Evolutionary conservation across 2,888 invertebrate genomes (phyloP).

Genomic region (Apodemia zela): DNA sequence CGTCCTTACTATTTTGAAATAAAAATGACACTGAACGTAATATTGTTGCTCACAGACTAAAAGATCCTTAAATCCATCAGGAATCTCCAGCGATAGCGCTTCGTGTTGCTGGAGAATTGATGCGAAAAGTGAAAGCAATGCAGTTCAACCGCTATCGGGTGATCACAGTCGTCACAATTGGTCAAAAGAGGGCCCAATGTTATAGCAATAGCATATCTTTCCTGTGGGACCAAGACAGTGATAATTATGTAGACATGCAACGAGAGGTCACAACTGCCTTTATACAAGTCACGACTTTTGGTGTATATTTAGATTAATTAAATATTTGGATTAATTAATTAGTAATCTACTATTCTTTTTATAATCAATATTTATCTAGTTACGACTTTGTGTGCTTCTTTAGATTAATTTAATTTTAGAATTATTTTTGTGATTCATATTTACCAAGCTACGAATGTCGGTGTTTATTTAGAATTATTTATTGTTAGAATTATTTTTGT

Average conservation of each 20-base stretch:
- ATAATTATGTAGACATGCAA: constrained; percentile 45
- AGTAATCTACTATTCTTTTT: no score
- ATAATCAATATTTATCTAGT: no score
- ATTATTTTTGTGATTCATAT: no score
- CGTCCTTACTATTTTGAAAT: no score
- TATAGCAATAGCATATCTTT: constrained; percentile 63
- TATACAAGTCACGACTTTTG: constrained; percentile 62
- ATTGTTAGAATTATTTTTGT: no score
- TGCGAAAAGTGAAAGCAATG: constrained; percentile 51
- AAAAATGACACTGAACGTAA: no score
- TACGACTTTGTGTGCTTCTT: no score
- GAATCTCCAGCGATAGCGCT: constrained; percentile 45
- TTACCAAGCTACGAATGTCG: no score
- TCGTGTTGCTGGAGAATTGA: constrained; percentile 50
- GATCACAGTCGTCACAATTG: constrained; percentile 54
- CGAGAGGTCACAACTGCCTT: constrained; percentile 48
- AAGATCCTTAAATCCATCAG: constrained; percentile 24
- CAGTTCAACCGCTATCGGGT: constrained; percentile 58
- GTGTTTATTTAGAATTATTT: no score
- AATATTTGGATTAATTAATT: no score
- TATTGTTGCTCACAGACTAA: no score
- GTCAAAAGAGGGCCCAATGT: constrained; percentile 59
- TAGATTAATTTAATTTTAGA: no score
- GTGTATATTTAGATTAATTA: constrained; percentile 54
- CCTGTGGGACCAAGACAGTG: constrained; percentile 62